These are phyloP conservation scores for Megamerina dolium DNA, from an alignment of 2,888 invertebrate species.

Conservation along the genomic window DNA sequence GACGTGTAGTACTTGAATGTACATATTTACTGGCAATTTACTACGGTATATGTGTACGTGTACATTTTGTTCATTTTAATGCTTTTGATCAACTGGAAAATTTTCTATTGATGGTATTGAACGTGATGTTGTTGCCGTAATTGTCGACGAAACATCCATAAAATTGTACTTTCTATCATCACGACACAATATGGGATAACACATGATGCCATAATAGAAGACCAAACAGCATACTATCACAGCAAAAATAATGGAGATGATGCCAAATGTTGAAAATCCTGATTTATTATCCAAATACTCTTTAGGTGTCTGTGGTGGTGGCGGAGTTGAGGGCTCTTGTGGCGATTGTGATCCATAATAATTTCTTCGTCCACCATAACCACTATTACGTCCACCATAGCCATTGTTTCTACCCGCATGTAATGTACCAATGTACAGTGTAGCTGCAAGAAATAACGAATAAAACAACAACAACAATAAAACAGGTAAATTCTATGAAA, in stretches of 20 bases:
- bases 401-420: conserved; percentile 19
- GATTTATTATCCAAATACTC: conserved; percentile 41
- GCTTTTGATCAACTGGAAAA: conserved; percentile 43
- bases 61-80: conserved; percentile 20
- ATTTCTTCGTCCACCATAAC: conserved; percentile 21
- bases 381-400: conserved; percentile 19
- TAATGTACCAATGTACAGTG: conserved; percentile 17
- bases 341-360: conserved; percentile 20
- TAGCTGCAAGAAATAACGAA: no score
- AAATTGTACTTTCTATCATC: conserved; percentile 46
- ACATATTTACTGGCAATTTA: conserved; percentile 3
- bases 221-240: conserved; percentile 44
- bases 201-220: conserved; percentile 60
- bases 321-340: conserved; percentile 22
- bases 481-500: no score
- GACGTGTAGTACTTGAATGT: conserved; percentile 1
- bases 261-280: conserved; percentile 60
- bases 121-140: conserved; percentile 46
- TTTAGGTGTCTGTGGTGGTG: conserved; percentile 36
- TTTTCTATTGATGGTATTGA: conserved; percentile 48
- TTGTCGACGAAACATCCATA: conserved; percentile 48
- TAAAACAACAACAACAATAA: no score
- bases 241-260: conserved; percentile 49
- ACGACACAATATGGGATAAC: conserved; percentile 59
- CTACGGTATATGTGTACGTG: not conserved